Conservation (phyloP, 2,888 invertebrate genomes). For the Hypsopygia costalis region DNA sequence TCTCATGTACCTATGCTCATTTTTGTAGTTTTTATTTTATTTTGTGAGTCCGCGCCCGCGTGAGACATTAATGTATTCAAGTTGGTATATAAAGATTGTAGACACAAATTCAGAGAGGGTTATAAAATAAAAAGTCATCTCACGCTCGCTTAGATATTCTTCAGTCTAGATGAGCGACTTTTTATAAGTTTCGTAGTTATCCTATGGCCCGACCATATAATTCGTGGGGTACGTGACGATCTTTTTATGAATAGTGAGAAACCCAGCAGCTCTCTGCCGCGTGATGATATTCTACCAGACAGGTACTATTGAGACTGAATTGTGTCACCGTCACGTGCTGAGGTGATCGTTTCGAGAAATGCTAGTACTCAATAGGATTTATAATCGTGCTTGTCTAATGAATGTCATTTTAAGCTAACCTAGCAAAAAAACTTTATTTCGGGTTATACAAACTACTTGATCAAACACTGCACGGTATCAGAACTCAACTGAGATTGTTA, state of each 20-base stretch:
- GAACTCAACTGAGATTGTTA: no score
- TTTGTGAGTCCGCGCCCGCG: no score
- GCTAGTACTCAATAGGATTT: not conserved
- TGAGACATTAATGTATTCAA: no score
- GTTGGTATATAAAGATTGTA: no score
- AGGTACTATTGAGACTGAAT: slow-evolving; percentile 50
- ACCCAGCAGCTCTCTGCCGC: slow-evolving; percentile 41
- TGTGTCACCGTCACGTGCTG: slow-evolving; percentile 49
- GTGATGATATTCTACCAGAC: slow-evolving; percentile 62
- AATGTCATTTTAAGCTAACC: not conserved
- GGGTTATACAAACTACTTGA: no score
- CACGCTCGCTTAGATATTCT: slow-evolving; percentile 45
- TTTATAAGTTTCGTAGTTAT: slow-evolving; percentile 59
- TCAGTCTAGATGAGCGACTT: slow-evolving; percentile 58
- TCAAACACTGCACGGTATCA: no score
- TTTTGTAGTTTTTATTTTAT: no score
- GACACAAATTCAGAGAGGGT: slow-evolving; percentile 39
- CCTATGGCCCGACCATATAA: slow-evolving; percentile 61
- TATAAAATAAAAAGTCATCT: slow-evolving; percentile 53
- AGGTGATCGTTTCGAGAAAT: slow-evolving; percentile 10
- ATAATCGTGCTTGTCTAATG: slow-evolving; percentile 7
- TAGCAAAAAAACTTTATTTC: no score
- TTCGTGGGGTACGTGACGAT: slow-evolving; percentile 71
- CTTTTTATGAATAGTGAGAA: slow-evolving; percentile 41
- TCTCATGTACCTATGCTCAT: no score